Percentiles rank a stretch among this genome's conserved stretches.
Conservation (phyloP, 2,113 vertebrate species). For the Macquaria australasica region DNA sequence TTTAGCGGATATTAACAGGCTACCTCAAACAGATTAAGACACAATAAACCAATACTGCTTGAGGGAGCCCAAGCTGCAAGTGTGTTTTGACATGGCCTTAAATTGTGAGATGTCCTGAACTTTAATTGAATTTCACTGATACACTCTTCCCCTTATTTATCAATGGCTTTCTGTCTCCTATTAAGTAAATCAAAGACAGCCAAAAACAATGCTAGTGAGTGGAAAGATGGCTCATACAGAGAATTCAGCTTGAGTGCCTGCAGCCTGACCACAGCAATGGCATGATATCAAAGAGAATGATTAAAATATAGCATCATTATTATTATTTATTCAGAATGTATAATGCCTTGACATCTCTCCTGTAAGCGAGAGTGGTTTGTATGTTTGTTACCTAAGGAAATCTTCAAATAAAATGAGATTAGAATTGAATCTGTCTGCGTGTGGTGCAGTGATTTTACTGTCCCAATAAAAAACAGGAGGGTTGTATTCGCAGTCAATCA, state of each 20-base stretch:
- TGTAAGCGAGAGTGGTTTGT: constrained; percentile 70
- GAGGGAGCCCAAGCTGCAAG: constrained; percentile 3
- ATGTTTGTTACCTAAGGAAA: constrained; percentile 72
- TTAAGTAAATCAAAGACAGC: not conserved
- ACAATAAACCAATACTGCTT: constrained; percentile 9
- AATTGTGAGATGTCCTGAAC: not conserved
- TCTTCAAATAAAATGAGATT: constrained; percentile 70
- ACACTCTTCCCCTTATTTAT: constrained; percentile 6
- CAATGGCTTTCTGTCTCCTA: not conserved
- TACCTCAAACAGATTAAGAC: constrained; percentile 42
- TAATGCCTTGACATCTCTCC: constrained; percentile 57
- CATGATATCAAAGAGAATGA: constrained; percentile 69
- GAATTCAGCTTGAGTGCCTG: constrained; percentile 50
- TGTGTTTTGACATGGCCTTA: constrained; percentile 29
- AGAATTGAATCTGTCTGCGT: constrained; percentile 2
- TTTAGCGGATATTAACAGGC: constrained; percentile 12
- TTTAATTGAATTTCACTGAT: not conserved
- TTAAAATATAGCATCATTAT: constrained; percentile 27
- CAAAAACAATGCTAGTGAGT: not conserved
- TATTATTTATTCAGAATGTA: constrained; percentile 57
- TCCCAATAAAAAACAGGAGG: not conserved
- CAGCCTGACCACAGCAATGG: constrained; percentile 57
- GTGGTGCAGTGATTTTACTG: constrained; percentile 16
- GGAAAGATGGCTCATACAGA: constrained; percentile 16
- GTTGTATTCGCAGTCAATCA: constrained; percentile 47